phyloP scores from a whole-genome alignment of 2,113 vertebrate genomes.

The Gorilla gorilla region DNA sequence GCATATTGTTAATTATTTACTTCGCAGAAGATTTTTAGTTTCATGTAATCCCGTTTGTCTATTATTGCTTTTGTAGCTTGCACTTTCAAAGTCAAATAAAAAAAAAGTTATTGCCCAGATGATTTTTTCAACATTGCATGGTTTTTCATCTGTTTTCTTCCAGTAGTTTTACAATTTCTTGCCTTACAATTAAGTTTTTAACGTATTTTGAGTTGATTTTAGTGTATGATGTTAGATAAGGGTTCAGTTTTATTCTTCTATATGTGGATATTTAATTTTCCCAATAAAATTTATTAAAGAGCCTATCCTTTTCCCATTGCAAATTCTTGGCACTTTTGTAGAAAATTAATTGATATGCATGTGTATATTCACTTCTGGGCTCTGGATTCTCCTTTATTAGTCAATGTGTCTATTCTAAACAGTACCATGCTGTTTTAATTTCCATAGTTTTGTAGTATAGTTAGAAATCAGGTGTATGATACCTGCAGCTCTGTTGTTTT shows the following conservation, averaged over 20 bases:
- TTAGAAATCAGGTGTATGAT: neutral
- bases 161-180: neutral
- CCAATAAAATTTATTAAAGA: neutral
- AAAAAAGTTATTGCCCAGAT: neutral
- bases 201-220: neutral
- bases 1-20: neutral
- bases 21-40: neutral
- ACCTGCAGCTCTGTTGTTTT: neutral
- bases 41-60: neutral
- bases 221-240: neutral
- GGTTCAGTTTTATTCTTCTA: neutral
- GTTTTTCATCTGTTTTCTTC: neutral
- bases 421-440: neutral
- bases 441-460: neutral
- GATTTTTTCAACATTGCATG: neutral
- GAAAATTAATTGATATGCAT: neutral
- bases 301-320: neutral
- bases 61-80: neutral
- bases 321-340: neutral
- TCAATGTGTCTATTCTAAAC: neutral
- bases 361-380: neutral
- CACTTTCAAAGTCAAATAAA: neutral
- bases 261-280: neutral
- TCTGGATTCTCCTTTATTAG: neutral
- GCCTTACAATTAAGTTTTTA: neutral